A percentile compares a stretch with the other conserved stretches of the same genome.
Conservation (phyloP, 2,797 vertebrate species). For the Loris lydekkerianus region DNA sequence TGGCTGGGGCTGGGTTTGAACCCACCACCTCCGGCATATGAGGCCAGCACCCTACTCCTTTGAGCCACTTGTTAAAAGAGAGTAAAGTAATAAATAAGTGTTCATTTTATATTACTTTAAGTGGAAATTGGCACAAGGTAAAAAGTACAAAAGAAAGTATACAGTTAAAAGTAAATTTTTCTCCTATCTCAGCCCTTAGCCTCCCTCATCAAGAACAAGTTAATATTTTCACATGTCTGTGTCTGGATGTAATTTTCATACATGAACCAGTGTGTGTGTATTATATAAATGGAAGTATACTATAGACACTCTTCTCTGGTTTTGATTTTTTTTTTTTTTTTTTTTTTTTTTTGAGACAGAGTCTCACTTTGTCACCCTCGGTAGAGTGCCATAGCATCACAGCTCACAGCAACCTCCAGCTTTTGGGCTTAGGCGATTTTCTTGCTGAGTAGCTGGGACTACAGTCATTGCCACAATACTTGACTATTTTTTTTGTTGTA, state of each 20-base stretch:
- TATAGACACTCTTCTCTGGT: not conserved
- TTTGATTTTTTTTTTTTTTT: no score
- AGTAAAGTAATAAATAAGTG: slow-evolving; percentile 3
- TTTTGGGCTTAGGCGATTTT: no score
- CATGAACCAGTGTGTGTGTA: slow-evolving; percentile 27
- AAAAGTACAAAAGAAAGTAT: not conserved
- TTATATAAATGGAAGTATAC: slow-evolving; percentile 39
- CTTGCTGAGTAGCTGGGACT: no score
- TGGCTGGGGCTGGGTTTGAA: no score
- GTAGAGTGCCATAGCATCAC: no score
- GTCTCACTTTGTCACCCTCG: no score
- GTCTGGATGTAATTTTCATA: slow-evolving; percentile 46
- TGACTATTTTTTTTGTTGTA: no score
- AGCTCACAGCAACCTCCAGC: no score
- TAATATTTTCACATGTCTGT: slow-evolving; percentile 17
- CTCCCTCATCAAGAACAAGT: not conserved
- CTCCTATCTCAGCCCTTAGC: not conserved
- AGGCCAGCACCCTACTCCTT: no score
- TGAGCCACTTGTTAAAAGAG: not conserved
- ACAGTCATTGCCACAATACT: no score
- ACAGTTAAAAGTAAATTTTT: slow-evolving; percentile 49
- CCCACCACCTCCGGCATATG: no score
- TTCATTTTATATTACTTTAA: slow-evolving; percentile 48
- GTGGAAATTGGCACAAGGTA: not conserved
- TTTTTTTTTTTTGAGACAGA: no score